Percentiles rank a stretch among this genome's conserved stretches.
Evolutionary conservation across 2,888 invertebrate genomes (phyloP).

Genomic region (Drosophila anceps): DNA sequence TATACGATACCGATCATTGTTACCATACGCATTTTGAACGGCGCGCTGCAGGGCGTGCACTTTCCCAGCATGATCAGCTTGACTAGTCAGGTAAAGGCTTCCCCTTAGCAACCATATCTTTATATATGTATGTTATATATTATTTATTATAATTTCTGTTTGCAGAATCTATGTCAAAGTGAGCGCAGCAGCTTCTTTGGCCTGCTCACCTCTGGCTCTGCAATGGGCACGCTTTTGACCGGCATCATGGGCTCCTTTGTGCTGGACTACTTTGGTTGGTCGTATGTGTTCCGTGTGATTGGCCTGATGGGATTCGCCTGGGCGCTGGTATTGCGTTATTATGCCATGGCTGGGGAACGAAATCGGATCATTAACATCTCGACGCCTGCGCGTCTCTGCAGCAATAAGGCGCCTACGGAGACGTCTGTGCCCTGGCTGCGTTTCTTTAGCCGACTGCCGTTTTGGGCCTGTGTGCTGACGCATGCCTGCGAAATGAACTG

Average conservation of each 20-base stretch:
- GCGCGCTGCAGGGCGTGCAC: slow-evolving; percentile 89
- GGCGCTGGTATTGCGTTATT: slow-evolving; percentile 87
- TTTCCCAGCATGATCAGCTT: slow-evolving; percentile 90
- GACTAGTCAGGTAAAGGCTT: slow-evolving; percentile 86
- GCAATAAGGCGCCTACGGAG: slow-evolving; percentile 78
- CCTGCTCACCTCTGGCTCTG: slow-evolving; percentile 88
- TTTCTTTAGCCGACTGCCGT: slow-evolving; percentile 87
- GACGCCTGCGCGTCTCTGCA: slow-evolving; percentile 83
- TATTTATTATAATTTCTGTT: slow-evolving; percentile 13
- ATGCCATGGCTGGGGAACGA: slow-evolving; percentile 85
- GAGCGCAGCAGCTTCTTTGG: slow-evolving; percentile 90
- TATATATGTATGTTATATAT: not conserved
- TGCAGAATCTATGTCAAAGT: slow-evolving; percentile 87
- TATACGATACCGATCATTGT: slow-evolving; percentile 87
- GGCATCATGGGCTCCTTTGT: slow-evolving; percentile 89
- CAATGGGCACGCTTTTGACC: slow-evolving; percentile 88
- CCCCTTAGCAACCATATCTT: too few relatives aligned
- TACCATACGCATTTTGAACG: slow-evolving; percentile 87
- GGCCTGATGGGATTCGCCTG: slow-evolving; percentile 87
- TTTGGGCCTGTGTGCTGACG: slow-evolving; percentile 90
- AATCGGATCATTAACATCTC: slow-evolving; percentile 85
- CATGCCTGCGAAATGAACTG: slow-evolving; percentile 91
- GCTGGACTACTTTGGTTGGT: slow-evolving; percentile 89
- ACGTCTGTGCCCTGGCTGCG: slow-evolving; percentile 87
- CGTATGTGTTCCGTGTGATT: slow-evolving; percentile 88